These are phyloP conservation scores for Lymantria monacha DNA, from an alignment of 2,888 invertebrate species.

Conservation along the genomic window DNA sequence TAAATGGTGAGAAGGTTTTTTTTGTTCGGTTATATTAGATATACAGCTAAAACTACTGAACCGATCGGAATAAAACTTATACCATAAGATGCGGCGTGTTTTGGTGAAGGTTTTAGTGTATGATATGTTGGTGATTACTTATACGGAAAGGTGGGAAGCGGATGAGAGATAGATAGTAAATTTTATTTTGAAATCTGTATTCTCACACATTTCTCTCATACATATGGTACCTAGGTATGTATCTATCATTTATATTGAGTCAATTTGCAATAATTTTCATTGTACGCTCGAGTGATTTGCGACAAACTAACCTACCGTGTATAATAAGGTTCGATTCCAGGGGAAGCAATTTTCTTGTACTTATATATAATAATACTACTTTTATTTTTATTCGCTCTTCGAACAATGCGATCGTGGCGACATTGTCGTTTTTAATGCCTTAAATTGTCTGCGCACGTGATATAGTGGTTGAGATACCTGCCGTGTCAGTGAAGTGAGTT, in stretches of 20 bases:
- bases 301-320: slow-evolving; percentile 52
- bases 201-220: slow-evolving; percentile 15
- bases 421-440: background rate
- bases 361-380: slow-evolving; percentile 45
- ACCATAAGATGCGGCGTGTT: too few species aligned
- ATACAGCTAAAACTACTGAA: too few species aligned
- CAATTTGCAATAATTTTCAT: slow-evolving; percentile 51
- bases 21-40: too few species aligned
- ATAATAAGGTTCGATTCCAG: slow-evolving; percentile 66
- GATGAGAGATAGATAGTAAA: too few species aligned
- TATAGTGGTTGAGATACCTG: too few species aligned
- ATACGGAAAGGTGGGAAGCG: too few species aligned
- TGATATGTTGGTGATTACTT: too few species aligned
- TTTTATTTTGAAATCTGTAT: background rate
- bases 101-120: too few species aligned
- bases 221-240: slow-evolving; percentile 19
- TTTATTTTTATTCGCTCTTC: slow-evolving; percentile 41
- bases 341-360: slow-evolving; percentile 53
- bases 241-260: slow-evolving; percentile 42
- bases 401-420: slow-evolving; percentile 28
- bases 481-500: too few species aligned
- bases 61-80: too few species aligned
- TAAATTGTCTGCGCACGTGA: too few species aligned
- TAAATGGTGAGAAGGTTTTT: too few species aligned
- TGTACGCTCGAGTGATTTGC: slow-evolving; percentile 43